Conservation (phyloP, 2,888 invertebrate genomes). For the Cataglyphis cursor region DNA sequence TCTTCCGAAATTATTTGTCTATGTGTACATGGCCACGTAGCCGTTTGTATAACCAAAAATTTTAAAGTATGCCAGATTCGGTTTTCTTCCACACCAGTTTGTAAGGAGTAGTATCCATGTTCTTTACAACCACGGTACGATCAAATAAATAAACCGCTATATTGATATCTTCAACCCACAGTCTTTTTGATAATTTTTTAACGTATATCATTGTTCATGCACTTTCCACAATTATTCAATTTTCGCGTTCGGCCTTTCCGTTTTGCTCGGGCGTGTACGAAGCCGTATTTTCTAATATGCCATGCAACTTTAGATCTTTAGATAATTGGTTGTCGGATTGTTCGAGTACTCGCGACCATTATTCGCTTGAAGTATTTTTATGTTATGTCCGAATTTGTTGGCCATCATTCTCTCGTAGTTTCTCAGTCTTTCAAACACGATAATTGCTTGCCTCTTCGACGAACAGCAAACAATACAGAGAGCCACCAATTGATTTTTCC, state of each 20-base stretch:
- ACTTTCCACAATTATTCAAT: conserved; percentile 11
- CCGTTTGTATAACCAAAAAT: neutral
- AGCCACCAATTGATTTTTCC: neutral
- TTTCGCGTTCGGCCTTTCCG: conserved; percentile 9
- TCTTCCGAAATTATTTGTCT: neutral
- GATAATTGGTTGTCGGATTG: neutral
- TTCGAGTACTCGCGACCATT: neutral
- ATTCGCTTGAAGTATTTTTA: neutral
- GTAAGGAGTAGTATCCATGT: neutral
- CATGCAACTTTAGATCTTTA: neutral
- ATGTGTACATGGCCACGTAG: neutral
- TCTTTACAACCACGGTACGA: neutral
- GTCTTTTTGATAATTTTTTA: neutral
- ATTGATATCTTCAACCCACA: conserved; percentile 2
- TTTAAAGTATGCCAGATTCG: neutral
- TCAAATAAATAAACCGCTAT: conserved; percentile 5
- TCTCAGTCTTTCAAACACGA: neutral
- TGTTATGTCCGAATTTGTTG: neutral
- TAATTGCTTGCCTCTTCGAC: neutral
- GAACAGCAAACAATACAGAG: neutral
- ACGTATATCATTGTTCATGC: conserved; percentile 13
- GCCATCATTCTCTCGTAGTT: neutral
- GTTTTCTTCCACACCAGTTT: neutral
- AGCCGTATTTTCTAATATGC: neutral
- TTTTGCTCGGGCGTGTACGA: neutral